Evolutionary conservation across 2,888 invertebrate species (phyloP), one percentile per base, ranked within the genome.

Genomic region (Diarsia brunnea): DNA sequence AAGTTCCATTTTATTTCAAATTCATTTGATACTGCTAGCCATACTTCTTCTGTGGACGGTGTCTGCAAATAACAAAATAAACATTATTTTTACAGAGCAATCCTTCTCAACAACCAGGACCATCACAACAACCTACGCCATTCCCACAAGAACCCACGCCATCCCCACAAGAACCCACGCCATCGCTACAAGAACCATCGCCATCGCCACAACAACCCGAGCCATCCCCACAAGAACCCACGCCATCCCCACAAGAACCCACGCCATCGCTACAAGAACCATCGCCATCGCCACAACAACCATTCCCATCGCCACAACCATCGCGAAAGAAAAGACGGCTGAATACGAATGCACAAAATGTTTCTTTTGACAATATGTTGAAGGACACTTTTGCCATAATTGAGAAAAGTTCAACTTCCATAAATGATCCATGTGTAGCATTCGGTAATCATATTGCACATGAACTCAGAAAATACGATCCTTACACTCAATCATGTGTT

Each of bases 271-370:
- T 2, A 63, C 63, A 60, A 27, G 11, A 27, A 60, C 58, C 58
- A 31, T 16, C 4, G 27, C 58, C n/a, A 38, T 61, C 61, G 61
- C 61, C 38, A 38, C 61, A 61, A 61, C 45, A 27, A 60, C 58
- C 58, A 31, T 16, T 8, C 16, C 58, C n/a, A 38, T 61, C 61
- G 61, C 61, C 38, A 38, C 61, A 61, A 61, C 45, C 65, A 65
- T 12, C 65, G 47, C 47, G 45, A 47, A 65, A 65, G 47, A 65
- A 65, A 65, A 65, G 12, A 65, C 65, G 65, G 2, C 3, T 47
- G 47, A 65, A 65, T 65, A 65, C 47, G 65, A 47, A 47, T 7
- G 47, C 12, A 65, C 65, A 65, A 65, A 65, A 65, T 65, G 65
- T 47, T 65, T 65, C 65, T 65, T 24, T 65, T 47, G 65, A 47